Evolutionary conservation across 2,113 vertebrate genomes (phyloP).

Genomic region (Psittacus erithacus): DNA sequence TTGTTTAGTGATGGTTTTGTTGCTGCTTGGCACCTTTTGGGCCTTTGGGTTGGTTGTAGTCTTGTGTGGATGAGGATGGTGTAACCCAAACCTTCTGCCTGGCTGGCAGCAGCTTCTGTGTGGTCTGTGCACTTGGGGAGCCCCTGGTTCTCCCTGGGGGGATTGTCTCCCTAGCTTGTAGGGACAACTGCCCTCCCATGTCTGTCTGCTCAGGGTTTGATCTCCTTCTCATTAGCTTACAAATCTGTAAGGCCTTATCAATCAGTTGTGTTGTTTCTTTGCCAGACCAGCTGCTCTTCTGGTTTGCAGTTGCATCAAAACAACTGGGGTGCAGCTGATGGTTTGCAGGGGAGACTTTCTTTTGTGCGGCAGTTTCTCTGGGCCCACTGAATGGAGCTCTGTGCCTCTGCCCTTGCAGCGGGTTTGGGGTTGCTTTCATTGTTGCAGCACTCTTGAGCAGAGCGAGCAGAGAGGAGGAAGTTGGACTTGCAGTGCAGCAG

Average conservation of each 20-base stretch:
- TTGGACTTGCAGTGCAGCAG: background rate
- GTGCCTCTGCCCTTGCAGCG: background rate
- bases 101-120: background rate
- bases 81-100: background rate
- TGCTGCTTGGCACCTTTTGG: background rate
- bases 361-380: background rate
- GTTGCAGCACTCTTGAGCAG: background rate
- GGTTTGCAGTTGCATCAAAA: background rate
- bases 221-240: background rate
- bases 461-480: background rate
- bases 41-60: background rate
- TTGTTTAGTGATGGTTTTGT: background rate
- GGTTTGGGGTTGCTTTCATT: background rate
- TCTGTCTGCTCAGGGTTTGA: background rate
- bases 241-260: background rate
- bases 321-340: background rate
- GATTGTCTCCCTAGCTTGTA: background rate
- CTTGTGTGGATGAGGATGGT: background rate
- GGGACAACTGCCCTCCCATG: background rate
- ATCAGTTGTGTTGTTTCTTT: background rate
- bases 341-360: background rate
- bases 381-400: background rate
- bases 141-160: background rate
- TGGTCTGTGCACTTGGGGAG: rapidly evolving
- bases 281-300: background rate